Evolutionary conservation across 2,113 vertebrate genomes (phyloP), one percentile per base, ranked within the genome.

Genomic region (Ailuropoda melanoleuca): DNA sequence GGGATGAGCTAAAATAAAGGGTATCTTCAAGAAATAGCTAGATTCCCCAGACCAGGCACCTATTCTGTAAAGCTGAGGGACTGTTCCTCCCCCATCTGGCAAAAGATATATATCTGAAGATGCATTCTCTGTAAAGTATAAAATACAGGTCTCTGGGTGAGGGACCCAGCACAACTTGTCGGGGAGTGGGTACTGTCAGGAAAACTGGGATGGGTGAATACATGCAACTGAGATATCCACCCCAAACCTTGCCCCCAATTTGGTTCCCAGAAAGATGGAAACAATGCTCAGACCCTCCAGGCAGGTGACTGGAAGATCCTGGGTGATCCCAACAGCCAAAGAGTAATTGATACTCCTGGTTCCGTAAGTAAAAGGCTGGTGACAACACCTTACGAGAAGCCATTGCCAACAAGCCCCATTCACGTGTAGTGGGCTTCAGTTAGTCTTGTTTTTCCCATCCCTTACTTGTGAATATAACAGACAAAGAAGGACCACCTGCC

Each of bases 21-120:
- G 34, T 11, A 37, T 86, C 64, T 91, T 86, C 60, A 95, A 48
- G 70, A 82, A 91, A 85, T 15, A 64, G 46, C n/a, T 43, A n/a
- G n/a, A 55, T 23, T 56, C 19, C 31, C 31, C 86, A 88, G 46
- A 88, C 21, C 23, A 90, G 55, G 62, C 24, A 86, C 31, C 50
- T 68, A 34, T 18, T 50, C 81, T 5, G n/a, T 17, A 62, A 50
- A 58, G 26, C 70, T 26, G 34, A 29, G 13, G 12, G 11, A 43
- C 3, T 13, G 13, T 1, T 34, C 66, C 23, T 77, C 31, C 68
- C 14, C 43, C 24, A 43, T 19, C 26, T 66, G 39, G 31, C 23
- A 74, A 50, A 88, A 83, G 19, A 72, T 46, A 12, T 24, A 10
- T 17, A 66, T 60, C 26, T 34, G 62, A 90, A 94, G 68, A 81